Evolutionary conservation across 2,113 vertebrate genomes (phyloP), one percentile per base, ranked within the genome.

Genomic region (Psettodes erumei): DNA sequence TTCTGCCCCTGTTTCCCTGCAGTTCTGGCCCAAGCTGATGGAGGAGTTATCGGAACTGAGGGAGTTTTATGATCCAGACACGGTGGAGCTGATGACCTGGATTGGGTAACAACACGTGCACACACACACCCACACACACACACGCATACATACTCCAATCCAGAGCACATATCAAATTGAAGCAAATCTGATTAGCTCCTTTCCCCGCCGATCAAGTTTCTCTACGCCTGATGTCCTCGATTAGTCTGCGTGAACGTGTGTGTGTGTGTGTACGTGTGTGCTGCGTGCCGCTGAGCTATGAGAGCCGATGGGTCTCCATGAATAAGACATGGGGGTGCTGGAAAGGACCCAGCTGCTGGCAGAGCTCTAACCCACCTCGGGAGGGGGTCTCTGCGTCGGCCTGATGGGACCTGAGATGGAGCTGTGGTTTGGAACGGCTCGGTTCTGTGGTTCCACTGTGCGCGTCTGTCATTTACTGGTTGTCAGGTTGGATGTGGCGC

Each of bases 41-140:
- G 95, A 95, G 88, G 97, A 99, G 90, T 82, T 99, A 16, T 96
- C 95, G 53, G 97, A 99, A 82, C 89, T 99, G 93, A 95, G 96
- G 89, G 98, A 99, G 91, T 99, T 99, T 93, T 98, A 97, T 83
- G 98, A 99, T 92, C 98, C 98, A 63, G 97, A 99, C 90, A 99
- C 98, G 3, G 98, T 99, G 94, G 98, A 98, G 93, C 96, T 99
- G 90, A 99, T 98, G 97, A 95, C 95, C 91, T 99, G 97, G 98
- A 99, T 99, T 90, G 98, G 96, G 97, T 99, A 89, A 59, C 66
- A 47, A 37, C 70, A 81, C 19, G 53, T 38, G 60, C 48, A 50
- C 67, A 72, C 64, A 40, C 43, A 64, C 18, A 60, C 43, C 27
- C 68, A 84, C 8, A 33, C 66, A 63, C 35, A 43, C 33, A 58